These are phyloP conservation scores for Dryadula phaetusa DNA, from an alignment of 2,888 invertebrate species.

Conservation along the genomic window DNA sequence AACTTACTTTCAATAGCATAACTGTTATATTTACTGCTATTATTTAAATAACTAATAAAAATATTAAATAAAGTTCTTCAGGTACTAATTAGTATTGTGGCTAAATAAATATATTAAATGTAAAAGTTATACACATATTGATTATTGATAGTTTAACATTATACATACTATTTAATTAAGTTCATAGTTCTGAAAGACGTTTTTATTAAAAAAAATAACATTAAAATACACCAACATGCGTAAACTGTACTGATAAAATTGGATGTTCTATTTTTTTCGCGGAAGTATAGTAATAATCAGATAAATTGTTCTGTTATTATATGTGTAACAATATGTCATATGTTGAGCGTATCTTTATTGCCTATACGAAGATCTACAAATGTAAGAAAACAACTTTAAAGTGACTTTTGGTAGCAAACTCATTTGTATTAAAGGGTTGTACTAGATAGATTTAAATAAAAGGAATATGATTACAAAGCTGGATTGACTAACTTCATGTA, in stretches of 20 bases:
- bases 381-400: conserved; percentile 50
- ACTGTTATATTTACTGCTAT: not conserved
- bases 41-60: not conserved
- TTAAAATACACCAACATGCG: too few species aligned
- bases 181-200: too few species aligned
- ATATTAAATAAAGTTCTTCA: not conserved
- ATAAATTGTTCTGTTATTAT: conserved; percentile 39
- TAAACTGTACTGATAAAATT: too few species aligned
- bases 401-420: conserved; percentile 52
- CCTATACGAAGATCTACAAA: not conserved
- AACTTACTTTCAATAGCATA: not conserved
- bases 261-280: conserved; percentile 7
- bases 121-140: not conserved
- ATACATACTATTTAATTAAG: too few species aligned
- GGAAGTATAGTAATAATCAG: conserved; percentile 40
- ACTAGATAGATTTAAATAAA: too few species aligned
- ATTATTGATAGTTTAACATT: too few species aligned
- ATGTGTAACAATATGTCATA: conserved; percentile 37
- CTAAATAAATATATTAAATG: not conserved
- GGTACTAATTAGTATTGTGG: too few species aligned
- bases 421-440: too few species aligned
- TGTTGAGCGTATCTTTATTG: conserved; percentile 26
- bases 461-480: too few species aligned
- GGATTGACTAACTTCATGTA: too few species aligned
- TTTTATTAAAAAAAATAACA: too few species aligned